Evolutionary conservation across 1,140 invertebrate species (phyloP), one percentile per base, ranked within the genome.

Genomic region (Notospermus geniculatus): DNA sequence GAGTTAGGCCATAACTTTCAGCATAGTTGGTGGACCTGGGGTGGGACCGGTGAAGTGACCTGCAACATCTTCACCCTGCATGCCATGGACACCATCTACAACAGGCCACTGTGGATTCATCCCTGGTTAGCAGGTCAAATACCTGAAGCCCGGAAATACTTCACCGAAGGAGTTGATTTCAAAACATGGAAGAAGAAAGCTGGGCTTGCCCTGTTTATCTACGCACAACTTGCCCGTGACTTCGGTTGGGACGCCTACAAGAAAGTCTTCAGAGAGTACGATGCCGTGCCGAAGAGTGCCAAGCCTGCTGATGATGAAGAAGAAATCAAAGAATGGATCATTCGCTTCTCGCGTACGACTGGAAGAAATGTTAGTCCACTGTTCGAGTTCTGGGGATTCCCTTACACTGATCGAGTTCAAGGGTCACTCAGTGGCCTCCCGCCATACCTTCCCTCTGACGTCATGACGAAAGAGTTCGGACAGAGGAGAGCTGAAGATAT

Each of bases 351-450:
- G 32, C 32, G 4, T 15, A 36, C 32, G 4, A 36, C 32, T 15
- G 32, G 32, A 15, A 36, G 32, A 15, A 36, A 36, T 15, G 5
- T 7, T 4, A 7, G 32, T 36, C 32, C 32, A 15, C 5, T 15
- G 32, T 36, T 36, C 15, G 32, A 36, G 32, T 36, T 36, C 32
- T 36, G 32, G 32, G 32, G 32, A 4, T 36, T 36, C 32, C 32
- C 32, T 36, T 15, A 36, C 15, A 36, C 32, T 15, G 87, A 0
- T 89, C 88, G 88, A 88, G 92, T 52, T 94, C 91, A 91, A 86
- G 93, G 52, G 88, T 94, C 22, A 91, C 90, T 70, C 90, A 89
- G 2, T 90, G 91, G 54, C 91, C 89, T n/a, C 92, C 93, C 74
- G 83, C 93, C 61, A 90, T 91, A 5, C 88, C 93, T 76, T 84